Conservation (phyloP, 2,888 invertebrate species). For the Platypus cylindrus region DNA sequence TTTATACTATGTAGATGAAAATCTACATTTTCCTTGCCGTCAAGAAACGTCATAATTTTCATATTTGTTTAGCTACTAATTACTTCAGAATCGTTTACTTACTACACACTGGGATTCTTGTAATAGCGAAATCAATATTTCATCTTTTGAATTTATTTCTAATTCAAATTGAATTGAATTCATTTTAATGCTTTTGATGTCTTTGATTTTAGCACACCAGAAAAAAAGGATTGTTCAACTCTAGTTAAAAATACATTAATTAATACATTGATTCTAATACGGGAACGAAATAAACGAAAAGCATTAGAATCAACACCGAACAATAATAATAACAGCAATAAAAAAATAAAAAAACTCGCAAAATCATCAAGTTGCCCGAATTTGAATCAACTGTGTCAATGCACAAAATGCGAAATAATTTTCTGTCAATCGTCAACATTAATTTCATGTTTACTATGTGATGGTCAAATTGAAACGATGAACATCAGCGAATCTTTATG, state of each 20-base stretch:
- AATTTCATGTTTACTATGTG: slow-evolving; percentile 28
- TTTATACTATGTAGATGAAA: no score
- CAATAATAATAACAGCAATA: no score
- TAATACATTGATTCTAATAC: slow-evolving; percentile 15
- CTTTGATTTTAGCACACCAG: slow-evolving; percentile 16
- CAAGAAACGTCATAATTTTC: no score
- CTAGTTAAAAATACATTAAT: slow-evolving; percentile 25
- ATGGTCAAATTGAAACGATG: slow-evolving; percentile 27
- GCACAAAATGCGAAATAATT: slow-evolving; percentile 18
- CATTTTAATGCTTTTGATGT: background rate
- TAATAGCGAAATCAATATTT: no score
- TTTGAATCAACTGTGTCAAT: slow-evolving; percentile 15
- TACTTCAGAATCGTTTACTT: no score
- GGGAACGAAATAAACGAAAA: slow-evolving; percentile 8
- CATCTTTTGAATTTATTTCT: background rate
- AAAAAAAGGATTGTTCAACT: slow-evolving; percentile 22
- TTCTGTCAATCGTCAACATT: slow-evolving; percentile 16
- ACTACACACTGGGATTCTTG: no score
- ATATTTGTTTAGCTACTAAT: no score
- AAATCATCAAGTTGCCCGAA: slow-evolving; percentile 19
- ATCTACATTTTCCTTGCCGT: no score
- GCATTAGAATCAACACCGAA: no score
- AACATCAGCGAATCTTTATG: slow-evolving; percentile 31
- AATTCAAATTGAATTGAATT: no score
- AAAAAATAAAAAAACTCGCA: slow-evolving; percentile 4